Evolutionary conservation across 2,113 vertebrate genomes (phyloP), one percentile per base, ranked within the genome.

Genomic region (Amblyornis subalaris): DNA sequence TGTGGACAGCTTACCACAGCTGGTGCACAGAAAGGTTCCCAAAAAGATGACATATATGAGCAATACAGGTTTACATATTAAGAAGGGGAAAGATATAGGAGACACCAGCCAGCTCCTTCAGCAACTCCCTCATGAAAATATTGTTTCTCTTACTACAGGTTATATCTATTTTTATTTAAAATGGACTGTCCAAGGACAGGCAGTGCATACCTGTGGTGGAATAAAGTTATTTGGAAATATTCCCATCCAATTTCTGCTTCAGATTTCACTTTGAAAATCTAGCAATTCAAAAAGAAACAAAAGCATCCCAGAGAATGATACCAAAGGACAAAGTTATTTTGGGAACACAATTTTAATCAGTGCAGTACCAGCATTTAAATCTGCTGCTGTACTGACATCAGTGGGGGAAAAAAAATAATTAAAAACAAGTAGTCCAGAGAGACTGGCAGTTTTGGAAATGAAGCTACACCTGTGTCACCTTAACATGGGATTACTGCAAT

Each of bases 321-420:
- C 28, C 69, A 94, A 89, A 96, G 89, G 93, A 85, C 88, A 85
- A 93, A 91, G 85, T 76, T 95, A 94, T 97, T 95, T 97, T 94
- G 77, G 60, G 82, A 94, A 91, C 24, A 83, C 78, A 89, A 77
- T 95, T 94, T 96, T 96, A 94, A 97, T 95, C 94, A 95, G 55
- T 55, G 88, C 78, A 89, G 89, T 78, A 77, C 80, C 35, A 86
- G 79, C 83, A 93, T 93, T 94, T 94, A 94, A 95, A 93, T 90
- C 20, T 85, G 71, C 71, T 94, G 81, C 89, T 48, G 54, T 60
- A 74, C 74, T 94, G 85, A 95, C 89, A 95, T 94, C 71, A 85
- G 66, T 44, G 18, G 31, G 31, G 48, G 4, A 5, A 7, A 25
- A 13, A 87, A 70, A 90, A 90, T 78, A 93, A 96, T 95, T 95